A percentile compares a stretch with the other conserved stretches of the same genome.
phyloP scores from a whole-genome alignment of 2,797 vertebrate species.

The Galago senegalensis region DNA sequence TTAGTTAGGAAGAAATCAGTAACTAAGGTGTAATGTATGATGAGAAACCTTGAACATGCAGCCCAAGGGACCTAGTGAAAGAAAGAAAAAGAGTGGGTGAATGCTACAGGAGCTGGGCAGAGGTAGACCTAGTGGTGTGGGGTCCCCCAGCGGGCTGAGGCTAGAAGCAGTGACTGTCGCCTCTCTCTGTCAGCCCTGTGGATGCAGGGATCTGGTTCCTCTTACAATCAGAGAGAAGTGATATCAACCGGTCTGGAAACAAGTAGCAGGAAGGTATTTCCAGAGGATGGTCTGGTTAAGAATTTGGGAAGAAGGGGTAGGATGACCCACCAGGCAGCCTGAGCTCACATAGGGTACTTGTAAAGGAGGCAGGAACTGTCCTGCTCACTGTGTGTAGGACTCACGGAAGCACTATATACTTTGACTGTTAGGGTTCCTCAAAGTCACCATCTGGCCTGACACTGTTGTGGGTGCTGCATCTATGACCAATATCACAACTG shows the following conservation, averaged over 20 bases:
- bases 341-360: not conserved
- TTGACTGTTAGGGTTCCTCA: not conserved
- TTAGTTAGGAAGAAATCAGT: not conserved
- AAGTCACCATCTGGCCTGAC: not conserved
- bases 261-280: not conserved
- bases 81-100: not conserved
- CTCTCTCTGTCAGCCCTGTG: not conserved
- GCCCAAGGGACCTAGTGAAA: not conserved
- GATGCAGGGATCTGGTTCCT: not conserved
- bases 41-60: not conserved
- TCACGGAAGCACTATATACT: not conserved
- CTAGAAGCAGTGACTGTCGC: too few relatives aligned
- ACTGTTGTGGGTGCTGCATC: not conserved
- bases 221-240: not conserved
- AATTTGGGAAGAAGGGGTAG: not conserved
- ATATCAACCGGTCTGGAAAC: not conserved
- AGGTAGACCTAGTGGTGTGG: rapidly evolving
- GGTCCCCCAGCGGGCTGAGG: not conserved
- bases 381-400: not conserved
- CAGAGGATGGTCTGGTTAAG: not conserved
- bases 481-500: not conserved
- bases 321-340: not conserved
- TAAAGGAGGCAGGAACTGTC: not conserved
- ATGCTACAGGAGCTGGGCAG: not conserved
- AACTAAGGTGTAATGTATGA: not conserved